Evolutionary conservation across 2,888 invertebrate genomes (phyloP).

Genomic region (Ligdia adustata): DNA sequence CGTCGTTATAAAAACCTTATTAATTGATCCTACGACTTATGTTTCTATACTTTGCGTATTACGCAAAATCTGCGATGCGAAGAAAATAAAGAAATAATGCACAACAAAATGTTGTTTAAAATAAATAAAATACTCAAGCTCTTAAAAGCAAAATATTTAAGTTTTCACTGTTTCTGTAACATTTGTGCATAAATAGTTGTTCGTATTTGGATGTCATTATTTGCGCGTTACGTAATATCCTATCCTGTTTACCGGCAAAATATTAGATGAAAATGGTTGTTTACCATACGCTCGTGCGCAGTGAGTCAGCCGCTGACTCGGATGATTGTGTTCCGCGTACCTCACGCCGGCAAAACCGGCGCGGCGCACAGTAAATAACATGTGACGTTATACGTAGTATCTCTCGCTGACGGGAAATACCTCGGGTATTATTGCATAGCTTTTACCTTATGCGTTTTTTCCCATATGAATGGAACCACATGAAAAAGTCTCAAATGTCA

Average conservation of each 20-base stretch:
- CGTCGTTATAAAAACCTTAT: constrained; percentile 11
- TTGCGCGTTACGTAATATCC: constrained; percentile 43
- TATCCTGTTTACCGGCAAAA: constrained; percentile 45
- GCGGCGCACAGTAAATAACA: constrained; percentile 47
- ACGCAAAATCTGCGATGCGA: constrained; percentile 10
- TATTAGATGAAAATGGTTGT: constrained; percentile 44
- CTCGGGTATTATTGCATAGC: constrained; percentile 49
- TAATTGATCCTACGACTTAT: constrained; percentile 10
- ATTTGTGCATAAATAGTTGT: not conserved
- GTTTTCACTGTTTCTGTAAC: too few species aligned
- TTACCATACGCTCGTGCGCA: constrained; percentile 45
- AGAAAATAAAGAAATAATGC: too few species aligned
- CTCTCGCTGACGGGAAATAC: constrained; percentile 60
- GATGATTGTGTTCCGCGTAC: constrained; percentile 54
- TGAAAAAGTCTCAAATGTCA: too few species aligned
- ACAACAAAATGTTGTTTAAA: too few species aligned
- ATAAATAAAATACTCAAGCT: too few species aligned
- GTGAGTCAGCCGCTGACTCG: constrained; percentile 62
- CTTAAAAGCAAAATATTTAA: too few species aligned
- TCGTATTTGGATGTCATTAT: constrained; percentile 19
- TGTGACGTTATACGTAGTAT: constrained; percentile 47
- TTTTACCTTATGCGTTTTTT: constrained; percentile 21
- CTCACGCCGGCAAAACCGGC: constrained; percentile 40
- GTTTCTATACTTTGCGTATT: constrained; percentile 16
- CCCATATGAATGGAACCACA: too few species aligned